A percentile compares a stretch with the other conserved stretches of the same genome.
phyloP scores from a whole-genome alignment of 2,113 vertebrate species.

The Phylloscopus trochilus region DNA sequence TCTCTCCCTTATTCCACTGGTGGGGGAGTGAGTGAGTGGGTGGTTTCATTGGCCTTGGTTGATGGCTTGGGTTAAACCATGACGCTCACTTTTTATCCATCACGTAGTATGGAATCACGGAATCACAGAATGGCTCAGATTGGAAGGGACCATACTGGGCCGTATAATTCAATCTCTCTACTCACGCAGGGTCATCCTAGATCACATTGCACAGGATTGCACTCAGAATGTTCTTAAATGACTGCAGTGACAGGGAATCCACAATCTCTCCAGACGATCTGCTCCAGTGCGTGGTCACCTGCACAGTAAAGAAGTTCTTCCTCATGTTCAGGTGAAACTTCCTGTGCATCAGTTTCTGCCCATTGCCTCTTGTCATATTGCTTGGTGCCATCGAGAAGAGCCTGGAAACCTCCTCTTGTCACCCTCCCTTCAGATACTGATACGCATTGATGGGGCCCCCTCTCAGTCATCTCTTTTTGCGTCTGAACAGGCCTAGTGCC shows the following conservation, averaged over 20 bases:
- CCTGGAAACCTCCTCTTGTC: background rate
- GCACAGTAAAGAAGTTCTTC: background rate
- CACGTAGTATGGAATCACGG: background rate
- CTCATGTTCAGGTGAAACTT: background rate
- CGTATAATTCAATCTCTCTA: background rate
- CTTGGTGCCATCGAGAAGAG: accelerated
- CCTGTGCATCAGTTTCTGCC: background rate
- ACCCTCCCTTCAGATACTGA: background rate
- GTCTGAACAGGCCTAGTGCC: background rate
- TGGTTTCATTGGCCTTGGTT: background rate
- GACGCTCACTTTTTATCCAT: background rate
- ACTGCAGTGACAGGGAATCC: accelerated
- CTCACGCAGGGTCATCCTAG: background rate
- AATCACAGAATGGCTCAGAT: background rate
- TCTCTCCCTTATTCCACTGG: background rate
- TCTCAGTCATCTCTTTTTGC: background rate
- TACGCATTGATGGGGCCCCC: background rate
- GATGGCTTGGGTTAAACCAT: background rate
- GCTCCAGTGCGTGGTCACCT: background rate
- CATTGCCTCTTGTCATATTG: background rate
- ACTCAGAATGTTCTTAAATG: background rate
- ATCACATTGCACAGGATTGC: background rate
- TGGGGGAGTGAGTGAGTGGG: background rate
- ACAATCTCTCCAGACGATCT: too few relatives aligned
- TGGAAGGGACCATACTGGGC: background rate